Base-by-base conservation (phyloP, 2,113 vertebrate species). In the Macquaria australasica region DNA sequence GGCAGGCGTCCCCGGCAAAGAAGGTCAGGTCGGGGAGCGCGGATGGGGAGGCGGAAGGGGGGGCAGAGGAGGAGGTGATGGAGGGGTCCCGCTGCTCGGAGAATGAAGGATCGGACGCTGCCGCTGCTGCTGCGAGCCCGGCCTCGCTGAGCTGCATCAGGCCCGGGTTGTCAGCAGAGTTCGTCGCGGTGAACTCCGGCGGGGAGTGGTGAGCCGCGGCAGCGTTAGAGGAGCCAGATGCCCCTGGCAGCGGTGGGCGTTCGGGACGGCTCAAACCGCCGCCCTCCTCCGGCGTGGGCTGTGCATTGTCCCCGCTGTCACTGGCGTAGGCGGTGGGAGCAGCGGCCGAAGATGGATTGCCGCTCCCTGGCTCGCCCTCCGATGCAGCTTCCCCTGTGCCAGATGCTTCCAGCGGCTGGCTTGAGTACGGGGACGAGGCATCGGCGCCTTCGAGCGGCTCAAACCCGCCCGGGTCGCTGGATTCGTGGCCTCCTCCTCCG, bases 11-110 rank as follows among this genome's bases (percentile, higher is more conserved):
- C 11, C 94, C 89, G 31, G 96, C 85, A 67, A 97, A 95, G 90
- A 97, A 96, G 87, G 95, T 94, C 86, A 97, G 94, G 87, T 98
- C 97, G 0, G 97, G 95, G 64, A 97, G 89, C 89, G 94, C 82
- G 62, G 78, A 45, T 9, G 39, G 68, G n/a, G 81, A 31, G 59
- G 70, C 34, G 10, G 76, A 50, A 2, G 80, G 59, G 51, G 88
- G 50, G 39, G 63, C 79, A 1, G 79, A 53, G 18, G 88, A 76
- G 45, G 84, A 45, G 64, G 91, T 41, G 71, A 73, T 55, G 11
- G 91, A 81, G 64, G 96, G 93, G 67, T 94, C 95, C 79, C 86
- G 96, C 56, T 89, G 91, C 82, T 96, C 96, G 0, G 92, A 81
- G 77, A 95, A 96, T 18, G 92, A 88, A 12, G 92, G 89, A 25